Base-by-base conservation (phyloP, 2,797 vertebrate species). In the Coluber constrictor region DNA sequence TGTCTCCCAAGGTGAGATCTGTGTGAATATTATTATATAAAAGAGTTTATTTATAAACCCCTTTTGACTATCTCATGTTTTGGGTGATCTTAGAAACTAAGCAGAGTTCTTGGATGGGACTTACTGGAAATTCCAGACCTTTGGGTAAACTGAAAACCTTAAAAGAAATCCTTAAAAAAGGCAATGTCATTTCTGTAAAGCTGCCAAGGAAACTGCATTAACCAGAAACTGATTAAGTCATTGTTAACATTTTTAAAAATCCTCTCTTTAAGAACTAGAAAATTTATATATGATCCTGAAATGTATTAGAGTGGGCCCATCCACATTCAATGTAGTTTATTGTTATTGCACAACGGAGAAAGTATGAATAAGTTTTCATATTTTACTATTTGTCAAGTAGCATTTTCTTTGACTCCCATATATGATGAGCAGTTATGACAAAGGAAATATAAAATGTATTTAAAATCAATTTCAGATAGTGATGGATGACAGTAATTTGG, bases 1-100 rank as follows among this genome's bases (percentile, higher is more conserved):
- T 98, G 94, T 96, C 98, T 95, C 98, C 98, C 95, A 98, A 98
- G 97, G 98, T 98, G 94, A 97, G 96, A 9, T 89, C 56, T 27
- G 2, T 88, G 8, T 29, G 15, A 3, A 23, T 56, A 83, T 66
- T 29, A 56, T 16, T 47, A 55, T 29, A 63, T 12, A 47, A 51
- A 3, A 32, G n/a, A 54, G 11, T 20, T 74, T 55, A 51, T 88
- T 88, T n/a, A 90, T 57, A 7, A 8, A 15, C 4, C 2, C 29
- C 55, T 88, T 60, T 55, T 47, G 51, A 10, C 29, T 43, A 37
- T 16, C 20, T 56, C 20, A 57, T 27, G 16, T 47, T 27, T 66
- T 15, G 2, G 4, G 5, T 18, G 12, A 23, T 29, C 32, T 55
- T 16, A 29, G 43, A 83, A 83, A 83, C 4, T 47, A 83, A 83